phyloP scores from a whole-genome alignment of 2,113 vertebrate genomes.

The Malurus elegans region DNA sequence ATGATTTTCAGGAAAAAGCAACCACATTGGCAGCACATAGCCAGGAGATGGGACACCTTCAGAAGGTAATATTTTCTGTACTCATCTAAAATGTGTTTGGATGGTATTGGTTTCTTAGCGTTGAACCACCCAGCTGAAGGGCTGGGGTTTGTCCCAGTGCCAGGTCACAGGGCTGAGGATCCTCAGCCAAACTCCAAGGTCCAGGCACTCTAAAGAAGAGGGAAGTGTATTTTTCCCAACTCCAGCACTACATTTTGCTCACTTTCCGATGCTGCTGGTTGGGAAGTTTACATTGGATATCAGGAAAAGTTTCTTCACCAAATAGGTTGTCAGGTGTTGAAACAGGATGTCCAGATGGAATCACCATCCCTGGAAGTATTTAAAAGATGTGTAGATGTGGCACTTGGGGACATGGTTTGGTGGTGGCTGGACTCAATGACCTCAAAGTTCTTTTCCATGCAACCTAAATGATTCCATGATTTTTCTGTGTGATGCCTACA shows the following conservation, averaged over 20 bases:
- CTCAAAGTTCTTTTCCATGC: background rate
- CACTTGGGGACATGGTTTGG: background rate
- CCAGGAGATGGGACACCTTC: background rate
- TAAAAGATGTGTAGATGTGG: background rate
- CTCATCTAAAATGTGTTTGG: background rate
- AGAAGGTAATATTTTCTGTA: background rate
- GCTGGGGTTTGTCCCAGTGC: background rate
- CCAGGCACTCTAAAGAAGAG: background rate
- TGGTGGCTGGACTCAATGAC: background rate
- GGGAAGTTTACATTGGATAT: background rate
- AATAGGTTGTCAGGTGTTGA: background rate
- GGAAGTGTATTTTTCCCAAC: background rate
- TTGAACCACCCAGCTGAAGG: background rate
- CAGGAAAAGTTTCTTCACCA: background rate
- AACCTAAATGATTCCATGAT: background rate
- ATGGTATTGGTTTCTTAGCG: background rate
- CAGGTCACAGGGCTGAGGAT: background rate
- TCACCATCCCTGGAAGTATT: background rate
- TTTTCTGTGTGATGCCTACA: background rate
- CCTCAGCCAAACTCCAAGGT: background rate
- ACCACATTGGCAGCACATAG: background rate
- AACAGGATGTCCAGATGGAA: rapidly evolving
- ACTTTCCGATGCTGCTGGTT: background rate
- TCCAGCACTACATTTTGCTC: background rate
- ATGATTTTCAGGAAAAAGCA: background rate